Conservation (phyloP, 2,888 invertebrate species). For the Adelphocoris suturalis region DNA sequence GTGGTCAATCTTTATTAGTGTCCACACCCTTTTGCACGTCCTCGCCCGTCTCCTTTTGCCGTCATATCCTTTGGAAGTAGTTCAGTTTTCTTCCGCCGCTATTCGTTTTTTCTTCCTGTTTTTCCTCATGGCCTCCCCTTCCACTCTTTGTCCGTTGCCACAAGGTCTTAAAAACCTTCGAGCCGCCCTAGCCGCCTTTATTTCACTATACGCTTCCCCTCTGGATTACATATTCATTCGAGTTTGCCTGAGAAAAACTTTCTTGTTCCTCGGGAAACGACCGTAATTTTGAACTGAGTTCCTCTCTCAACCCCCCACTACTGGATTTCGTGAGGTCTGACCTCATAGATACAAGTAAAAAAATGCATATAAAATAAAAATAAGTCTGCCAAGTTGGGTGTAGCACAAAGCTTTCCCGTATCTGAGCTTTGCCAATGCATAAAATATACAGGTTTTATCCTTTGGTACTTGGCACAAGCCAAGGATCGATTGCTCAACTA, state of each 20-base stretch:
- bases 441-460: no score
- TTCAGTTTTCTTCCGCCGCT: background rate
- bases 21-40: background rate
- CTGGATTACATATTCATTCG: background rate
- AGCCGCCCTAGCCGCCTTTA: background rate
- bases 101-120: background rate
- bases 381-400: no score
- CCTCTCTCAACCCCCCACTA: no score
- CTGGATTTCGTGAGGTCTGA: no score
- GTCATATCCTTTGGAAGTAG: background rate
- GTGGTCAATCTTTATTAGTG: conserved; percentile 32
- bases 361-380: no score
- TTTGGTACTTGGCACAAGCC: no score
- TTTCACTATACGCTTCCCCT: background rate
- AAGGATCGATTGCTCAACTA: no score
- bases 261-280: no score
- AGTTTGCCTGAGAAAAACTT: background rate
- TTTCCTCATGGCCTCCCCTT: background rate
- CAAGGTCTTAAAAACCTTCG: background rate
- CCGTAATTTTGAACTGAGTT: no score
- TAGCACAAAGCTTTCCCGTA: no score
- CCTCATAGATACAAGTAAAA: no score
- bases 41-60: background rate
- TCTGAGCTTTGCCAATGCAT: no score
- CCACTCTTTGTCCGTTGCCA: background rate